phyloP scores from a whole-genome alignment of 1,140 invertebrate species.

The Medauroidea extradentata region DNA sequence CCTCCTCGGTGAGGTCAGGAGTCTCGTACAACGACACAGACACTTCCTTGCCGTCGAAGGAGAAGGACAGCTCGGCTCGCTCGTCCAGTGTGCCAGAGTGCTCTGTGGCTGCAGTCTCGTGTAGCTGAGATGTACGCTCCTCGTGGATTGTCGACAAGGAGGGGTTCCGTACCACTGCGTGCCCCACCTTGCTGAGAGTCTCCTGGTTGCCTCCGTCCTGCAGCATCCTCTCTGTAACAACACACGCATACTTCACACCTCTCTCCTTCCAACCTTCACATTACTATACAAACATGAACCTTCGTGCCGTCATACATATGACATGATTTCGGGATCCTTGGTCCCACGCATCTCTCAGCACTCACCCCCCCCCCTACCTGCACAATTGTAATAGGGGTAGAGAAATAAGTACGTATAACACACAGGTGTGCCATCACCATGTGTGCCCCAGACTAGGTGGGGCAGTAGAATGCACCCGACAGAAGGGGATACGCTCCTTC shows the following conservation, averaged over 20 bases:
- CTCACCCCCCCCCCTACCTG: too few species aligned
- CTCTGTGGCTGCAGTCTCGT: constrained; percentile 72
- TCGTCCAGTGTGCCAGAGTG: constrained; percentile 67
- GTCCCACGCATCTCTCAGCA: too few species aligned
- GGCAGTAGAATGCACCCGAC: too few species aligned
- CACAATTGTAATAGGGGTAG: too few species aligned
- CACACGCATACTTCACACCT: too few species aligned
- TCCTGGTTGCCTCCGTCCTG: not conserved
- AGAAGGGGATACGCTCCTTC: too few species aligned
- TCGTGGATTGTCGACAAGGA: constrained; percentile 87
- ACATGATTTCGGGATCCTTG: too few species aligned
- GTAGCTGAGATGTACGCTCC: constrained; percentile 81
- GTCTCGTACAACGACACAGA: constrained; percentile 88
- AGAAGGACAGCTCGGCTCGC: constrained; percentile 79
- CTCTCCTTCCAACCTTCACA: too few species aligned
- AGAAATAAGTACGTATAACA: too few species aligned
- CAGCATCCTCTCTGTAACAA: constrained; percentile 4
- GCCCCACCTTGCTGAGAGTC: constrained; percentile 1
- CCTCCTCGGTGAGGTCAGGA: constrained; percentile 84
- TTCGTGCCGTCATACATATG: too few species aligned
- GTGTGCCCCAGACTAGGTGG: too few species aligned
- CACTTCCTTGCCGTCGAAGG: constrained; percentile 86
- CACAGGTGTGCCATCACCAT: too few species aligned
- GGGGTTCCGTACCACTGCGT: constrained; percentile 63
- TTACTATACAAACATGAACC: not conserved